Percentiles rank a stretch among this genome's conserved stretches.
phyloP scores from a whole-genome alignment of 2,888 invertebrate genomes.

The Geotrupes spiniger region DNA sequence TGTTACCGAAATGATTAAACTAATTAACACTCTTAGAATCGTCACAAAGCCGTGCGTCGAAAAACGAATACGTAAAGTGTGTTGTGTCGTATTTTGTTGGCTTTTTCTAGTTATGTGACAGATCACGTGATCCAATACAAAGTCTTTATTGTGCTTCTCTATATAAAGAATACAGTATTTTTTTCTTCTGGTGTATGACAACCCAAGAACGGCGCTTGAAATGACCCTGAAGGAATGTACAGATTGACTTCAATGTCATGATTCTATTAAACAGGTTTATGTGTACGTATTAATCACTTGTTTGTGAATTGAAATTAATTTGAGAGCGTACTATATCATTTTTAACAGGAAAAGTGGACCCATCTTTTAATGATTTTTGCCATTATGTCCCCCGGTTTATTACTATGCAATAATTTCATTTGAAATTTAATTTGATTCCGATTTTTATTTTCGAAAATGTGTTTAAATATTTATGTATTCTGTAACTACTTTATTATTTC shows the following conservation, averaged over 20 bases:
- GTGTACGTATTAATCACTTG: slow-evolving; percentile 26
- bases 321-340: slow-evolving; percentile 5
- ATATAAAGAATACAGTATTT: slow-evolving; percentile 24
- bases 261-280: slow-evolving; percentile 32
- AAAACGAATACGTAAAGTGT: too few relatives aligned
- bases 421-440: too few relatives aligned
- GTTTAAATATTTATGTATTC: too few relatives aligned
- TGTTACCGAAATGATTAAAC: too few relatives aligned
- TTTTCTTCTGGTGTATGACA: slow-evolving; percentile 26
- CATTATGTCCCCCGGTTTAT: too few relatives aligned
- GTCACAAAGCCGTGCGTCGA: too few relatives aligned
- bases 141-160: slow-evolving; percentile 21
- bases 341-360: slow-evolving; percentile 1
- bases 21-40: too few relatives aligned
- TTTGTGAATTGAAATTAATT: slow-evolving; percentile 14
- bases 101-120: slow-evolving; percentile 12
- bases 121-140: slow-evolving; percentile 25
- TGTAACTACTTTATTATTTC: too few relatives aligned
- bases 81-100: too few relatives aligned
- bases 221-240: slow-evolving; percentile 30
- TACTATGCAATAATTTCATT: too few relatives aligned
- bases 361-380: too few relatives aligned
- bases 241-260: slow-evolving; percentile 32
- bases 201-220: slow-evolving; percentile 27
- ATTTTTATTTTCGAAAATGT: too few relatives aligned